A percentile compares a stretch with the other conserved stretches of the same genome.
phyloP scores from a whole-genome alignment of 2,888 invertebrate genomes.

The Arenicola marina region DNA sequence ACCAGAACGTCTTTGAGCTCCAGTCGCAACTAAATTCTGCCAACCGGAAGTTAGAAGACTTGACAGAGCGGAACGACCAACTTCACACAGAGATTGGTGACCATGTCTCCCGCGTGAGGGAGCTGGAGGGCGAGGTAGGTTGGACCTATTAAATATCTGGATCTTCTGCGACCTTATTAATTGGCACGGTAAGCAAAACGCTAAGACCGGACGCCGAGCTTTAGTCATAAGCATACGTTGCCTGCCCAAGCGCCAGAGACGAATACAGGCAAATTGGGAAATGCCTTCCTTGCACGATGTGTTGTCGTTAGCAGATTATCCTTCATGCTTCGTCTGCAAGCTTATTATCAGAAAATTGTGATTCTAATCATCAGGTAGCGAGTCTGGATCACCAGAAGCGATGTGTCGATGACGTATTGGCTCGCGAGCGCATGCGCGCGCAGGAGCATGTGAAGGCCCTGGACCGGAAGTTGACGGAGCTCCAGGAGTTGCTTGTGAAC shows the following conservation, averaged over 20 bases:
- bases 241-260: too few relatives aligned
- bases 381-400: conserved; percentile 44
- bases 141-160: too few relatives aligned
- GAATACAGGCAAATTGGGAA: too few relatives aligned
- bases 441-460: conserved; percentile 29
- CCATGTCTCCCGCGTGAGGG: conserved; percentile 42
- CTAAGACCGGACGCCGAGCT: too few relatives aligned
- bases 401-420: conserved; percentile 41
- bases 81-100: conserved; percentile 44
- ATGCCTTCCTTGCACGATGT: too few relatives aligned
- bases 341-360: too few relatives aligned
- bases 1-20: conserved; percentile 19
- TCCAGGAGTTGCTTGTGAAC: conserved; percentile 51
- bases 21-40: conserved; percentile 53
- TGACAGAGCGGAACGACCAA: conserved; percentile 42
- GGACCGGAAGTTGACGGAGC: conserved; percentile 49
- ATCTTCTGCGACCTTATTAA: too few relatives aligned
- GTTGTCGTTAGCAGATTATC: too few relatives aligned
- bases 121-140: conserved; percentile 48
- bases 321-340: too few relatives aligned
- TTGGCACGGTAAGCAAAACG: too few relatives aligned
- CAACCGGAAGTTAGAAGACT: conserved; percentile 40
- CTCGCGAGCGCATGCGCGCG: conserved; percentile 37
- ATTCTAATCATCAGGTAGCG: conserved; percentile 35
- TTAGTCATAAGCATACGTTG: too few relatives aligned